These are phyloP conservation scores for Trissolcus japonicus DNA, from an alignment of 2,888 invertebrate species.

Conservation along the genomic window DNA sequence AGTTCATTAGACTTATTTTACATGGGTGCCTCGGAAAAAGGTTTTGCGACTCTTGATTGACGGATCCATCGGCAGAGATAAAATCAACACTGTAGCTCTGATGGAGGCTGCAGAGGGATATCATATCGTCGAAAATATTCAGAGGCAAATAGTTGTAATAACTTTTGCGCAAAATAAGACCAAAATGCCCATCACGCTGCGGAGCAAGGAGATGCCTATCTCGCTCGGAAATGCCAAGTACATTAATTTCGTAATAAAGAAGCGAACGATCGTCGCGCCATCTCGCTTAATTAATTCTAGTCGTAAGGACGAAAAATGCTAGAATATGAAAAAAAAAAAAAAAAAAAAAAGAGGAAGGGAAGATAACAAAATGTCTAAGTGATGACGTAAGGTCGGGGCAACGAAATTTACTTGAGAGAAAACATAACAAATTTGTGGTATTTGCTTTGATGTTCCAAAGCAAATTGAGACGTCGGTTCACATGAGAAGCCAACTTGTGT, in stretches of 20 bases:
- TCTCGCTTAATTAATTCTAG: slow-evolving; percentile 58
- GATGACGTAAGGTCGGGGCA: slow-evolving; percentile 44
- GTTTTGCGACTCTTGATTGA: no score
- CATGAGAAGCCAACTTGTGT: background rate
- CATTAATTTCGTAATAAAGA: slow-evolving; percentile 67
- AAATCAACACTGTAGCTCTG: no score
- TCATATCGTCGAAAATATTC: slow-evolving; percentile 32
- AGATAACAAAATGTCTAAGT: slow-evolving; percentile 51
- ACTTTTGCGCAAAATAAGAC: slow-evolving; percentile 53
- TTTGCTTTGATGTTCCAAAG: slow-evolving; percentile 12
- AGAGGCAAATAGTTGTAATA: slow-evolving; percentile 49
- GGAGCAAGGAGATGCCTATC: slow-evolving; percentile 56
- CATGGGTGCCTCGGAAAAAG: no score
- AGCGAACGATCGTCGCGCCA: slow-evolving; percentile 64
- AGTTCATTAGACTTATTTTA: no score
- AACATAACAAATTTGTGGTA: slow-evolving; percentile 26
- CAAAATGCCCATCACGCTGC: slow-evolving; percentile 26
- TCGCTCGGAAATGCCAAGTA: slow-evolving; percentile 65
- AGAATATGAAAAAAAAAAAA: slow-evolving; percentile 48
- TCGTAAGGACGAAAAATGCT: slow-evolving; percentile 46
- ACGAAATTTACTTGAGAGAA: slow-evolving; percentile 3
- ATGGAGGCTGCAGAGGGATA: slow-evolving; percentile 2
- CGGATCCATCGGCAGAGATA: no score
- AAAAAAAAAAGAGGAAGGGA: slow-evolving; percentile 55
- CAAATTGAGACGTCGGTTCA: slow-evolving; percentile 27